phyloP scores from a whole-genome alignment of 2,113 vertebrate species.

The Myotis lucifugus region DNA sequence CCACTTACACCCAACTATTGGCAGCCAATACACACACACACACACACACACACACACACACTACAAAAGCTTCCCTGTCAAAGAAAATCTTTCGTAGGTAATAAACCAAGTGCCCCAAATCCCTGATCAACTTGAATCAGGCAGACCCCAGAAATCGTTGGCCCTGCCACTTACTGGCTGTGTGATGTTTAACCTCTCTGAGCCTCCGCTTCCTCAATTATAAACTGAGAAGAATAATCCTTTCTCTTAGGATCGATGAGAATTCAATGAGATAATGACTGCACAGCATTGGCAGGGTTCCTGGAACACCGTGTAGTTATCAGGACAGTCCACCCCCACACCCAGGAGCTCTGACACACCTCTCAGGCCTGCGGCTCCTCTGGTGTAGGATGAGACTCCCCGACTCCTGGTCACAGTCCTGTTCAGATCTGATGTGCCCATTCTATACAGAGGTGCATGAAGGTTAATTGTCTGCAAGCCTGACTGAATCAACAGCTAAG shows the following conservation, averaged over 20 bases:
- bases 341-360: neutral
- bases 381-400: neutral
- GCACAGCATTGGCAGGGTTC: neutral
- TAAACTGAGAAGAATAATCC: neutral
- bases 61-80: neutral
- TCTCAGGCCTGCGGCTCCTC: neutral
- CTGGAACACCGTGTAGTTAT: neutral
- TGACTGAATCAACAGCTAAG: neutral
- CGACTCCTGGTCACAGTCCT: neutral
- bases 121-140: neutral
- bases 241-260: neutral
- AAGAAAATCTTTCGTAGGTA: neutral
- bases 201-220: neutral
- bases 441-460: neutral
- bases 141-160: neutral
- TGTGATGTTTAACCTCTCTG: neutral
- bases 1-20: neutral
- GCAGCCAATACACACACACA: neutral
- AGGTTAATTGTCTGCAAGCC: neutral
- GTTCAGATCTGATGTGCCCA: accelerated
- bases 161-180: neutral
- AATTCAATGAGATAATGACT: neutral
- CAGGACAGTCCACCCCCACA: neutral
- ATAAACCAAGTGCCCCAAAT: neutral
- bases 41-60: neutral